A percentile compares a stretch with the other conserved stretches of the same genome.
Conservation (phyloP, 2,113 vertebrate species). For the Prinia subflava region DNA sequence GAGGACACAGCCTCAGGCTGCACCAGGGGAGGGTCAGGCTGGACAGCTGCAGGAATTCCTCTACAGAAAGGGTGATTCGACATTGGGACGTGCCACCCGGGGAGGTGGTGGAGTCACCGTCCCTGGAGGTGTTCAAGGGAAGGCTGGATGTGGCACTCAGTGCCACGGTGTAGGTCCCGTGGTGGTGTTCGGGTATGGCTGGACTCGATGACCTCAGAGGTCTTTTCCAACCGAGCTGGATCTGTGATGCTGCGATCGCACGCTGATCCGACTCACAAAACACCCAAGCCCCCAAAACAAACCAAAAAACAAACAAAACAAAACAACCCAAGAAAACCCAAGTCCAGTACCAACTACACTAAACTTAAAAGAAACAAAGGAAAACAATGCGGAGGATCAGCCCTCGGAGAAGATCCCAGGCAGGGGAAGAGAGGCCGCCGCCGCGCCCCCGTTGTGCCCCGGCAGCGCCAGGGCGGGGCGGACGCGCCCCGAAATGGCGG, state of each 20-base stretch:
- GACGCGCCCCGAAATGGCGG: not conserved
- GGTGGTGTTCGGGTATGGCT: accelerated
- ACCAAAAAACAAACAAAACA: not conserved
- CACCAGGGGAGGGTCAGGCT: accelerated
- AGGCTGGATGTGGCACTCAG: no score
- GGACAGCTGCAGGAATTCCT: not conserved
- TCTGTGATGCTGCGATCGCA: not conserved
- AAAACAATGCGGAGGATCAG: accelerated
- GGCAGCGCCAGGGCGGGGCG: not conserved
- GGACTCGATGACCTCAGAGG: not conserved
- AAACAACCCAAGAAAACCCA: not conserved
- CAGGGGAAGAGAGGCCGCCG: no score
- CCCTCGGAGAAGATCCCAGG: accelerated
- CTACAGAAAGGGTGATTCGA: not conserved
- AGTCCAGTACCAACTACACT: not conserved
- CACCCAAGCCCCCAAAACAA: not conserved
- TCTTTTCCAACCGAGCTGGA: not conserved
- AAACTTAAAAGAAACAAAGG: not conserved
- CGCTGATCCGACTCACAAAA: not conserved
- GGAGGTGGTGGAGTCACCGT: not conserved
- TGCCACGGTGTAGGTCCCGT: no score
- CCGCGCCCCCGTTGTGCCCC: accelerated
- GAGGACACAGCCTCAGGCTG: no score
- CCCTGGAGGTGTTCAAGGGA: not conserved
- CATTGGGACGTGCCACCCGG: not conserved